Conservation (phyloP, 2,888 invertebrate genomes). For the Polylopha cassiicola region DNA sequence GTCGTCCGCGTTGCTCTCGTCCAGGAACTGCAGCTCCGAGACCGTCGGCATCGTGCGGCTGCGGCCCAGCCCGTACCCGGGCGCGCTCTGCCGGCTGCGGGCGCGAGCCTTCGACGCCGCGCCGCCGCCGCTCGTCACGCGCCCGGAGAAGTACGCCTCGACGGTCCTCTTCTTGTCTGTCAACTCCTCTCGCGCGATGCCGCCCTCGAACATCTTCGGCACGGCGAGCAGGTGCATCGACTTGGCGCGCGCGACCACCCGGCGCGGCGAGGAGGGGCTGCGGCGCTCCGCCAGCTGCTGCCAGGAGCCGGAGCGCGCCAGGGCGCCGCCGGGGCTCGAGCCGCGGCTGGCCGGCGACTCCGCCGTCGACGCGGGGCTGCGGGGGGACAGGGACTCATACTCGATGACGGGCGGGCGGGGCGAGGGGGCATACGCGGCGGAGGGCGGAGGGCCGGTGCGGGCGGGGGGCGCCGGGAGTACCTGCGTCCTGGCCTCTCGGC, state of each 20-base stretch:
- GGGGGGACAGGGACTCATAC: slow-evolving; percentile 19
- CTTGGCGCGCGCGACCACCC: slow-evolving; percentile 77
- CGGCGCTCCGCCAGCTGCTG: slow-evolving; percentile 77
- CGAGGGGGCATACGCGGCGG: slow-evolving; percentile 38
- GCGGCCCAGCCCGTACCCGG: slow-evolving; percentile 78
- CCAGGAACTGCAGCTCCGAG: slow-evolving; percentile 80
- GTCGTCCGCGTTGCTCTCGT: slow-evolving; percentile 90
- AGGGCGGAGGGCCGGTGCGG: slow-evolving; percentile 33
- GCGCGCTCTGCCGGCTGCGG: slow-evolving; percentile 54
- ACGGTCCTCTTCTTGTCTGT: slow-evolving; percentile 84
- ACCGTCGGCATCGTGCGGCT: slow-evolving; percentile 88
- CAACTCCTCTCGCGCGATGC: slow-evolving; percentile 81
- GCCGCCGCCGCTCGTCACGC: slow-evolving; percentile 28
- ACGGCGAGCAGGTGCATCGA: slow-evolving; percentile 85
- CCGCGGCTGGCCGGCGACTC: slow-evolving; percentile 48
- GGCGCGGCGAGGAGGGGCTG: slow-evolving; percentile 53
- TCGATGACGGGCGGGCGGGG: slow-evolving; percentile 38
- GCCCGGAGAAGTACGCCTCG: slow-evolving; percentile 82
- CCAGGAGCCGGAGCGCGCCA: slow-evolving; percentile 88
- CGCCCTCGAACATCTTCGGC: slow-evolving; percentile 89
- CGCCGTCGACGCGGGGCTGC: slow-evolving; percentile 39
- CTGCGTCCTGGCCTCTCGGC: slow-evolving; percentile 50
- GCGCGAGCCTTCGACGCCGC: slow-evolving; percentile 38
- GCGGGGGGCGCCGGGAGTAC: slow-evolving; percentile 44
- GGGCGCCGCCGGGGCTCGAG: slow-evolving; percentile 47